Evolutionary conservation across 2,888 invertebrate species (phyloP), one percentile per base, ranked within the genome.

Genomic region (Drosophila eohydei): DNA sequence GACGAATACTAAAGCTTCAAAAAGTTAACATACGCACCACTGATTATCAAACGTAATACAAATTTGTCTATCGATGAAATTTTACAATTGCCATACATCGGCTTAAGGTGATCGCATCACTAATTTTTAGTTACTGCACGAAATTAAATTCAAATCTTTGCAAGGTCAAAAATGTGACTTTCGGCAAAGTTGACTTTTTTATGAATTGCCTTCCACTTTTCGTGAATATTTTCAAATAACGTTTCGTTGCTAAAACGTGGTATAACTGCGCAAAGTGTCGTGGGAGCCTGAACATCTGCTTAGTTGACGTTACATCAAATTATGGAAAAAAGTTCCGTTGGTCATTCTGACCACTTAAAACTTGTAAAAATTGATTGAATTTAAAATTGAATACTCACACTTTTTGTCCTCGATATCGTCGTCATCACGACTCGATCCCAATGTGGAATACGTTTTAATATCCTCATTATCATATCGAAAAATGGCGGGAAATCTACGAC

Each of bases 341-440:
- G 28, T 46, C 30, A 30, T 16, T 4, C 46, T 2, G 46, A 9
- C 30, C 48, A n/a, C 48, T 30, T 30, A 30, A n/a, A 2, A n/a
- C 30, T 11, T 30, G 30, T 30, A 1, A 48, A 26, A 36, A 34
- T 54, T 16, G 9, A 40, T 28, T 14, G 43, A 7, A 32, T 32
- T 26, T 4, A 7, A n/a, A 36, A 52, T n/a, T 14, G 2, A 11
- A n/a, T 7, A 80, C 89, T 81, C 70, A 92, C 92, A 92, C 76
- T 84, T 86, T 41, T 81, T 86, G 3, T 86, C 88, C 41, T 90
- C 91, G 7, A 73, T 90, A 54, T 77, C 81, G 51, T 92, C 92
- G 63, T 91, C 92, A 64, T 92, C 92, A 36, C 91, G 91, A 74
- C 92, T 92, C 50, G 92, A 92, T 51, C 81, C 84, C 60, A 92